Evolutionary conservation across 2,888 invertebrate genomes (phyloP).

Genomic region (Xanthorhoe designata): DNA sequence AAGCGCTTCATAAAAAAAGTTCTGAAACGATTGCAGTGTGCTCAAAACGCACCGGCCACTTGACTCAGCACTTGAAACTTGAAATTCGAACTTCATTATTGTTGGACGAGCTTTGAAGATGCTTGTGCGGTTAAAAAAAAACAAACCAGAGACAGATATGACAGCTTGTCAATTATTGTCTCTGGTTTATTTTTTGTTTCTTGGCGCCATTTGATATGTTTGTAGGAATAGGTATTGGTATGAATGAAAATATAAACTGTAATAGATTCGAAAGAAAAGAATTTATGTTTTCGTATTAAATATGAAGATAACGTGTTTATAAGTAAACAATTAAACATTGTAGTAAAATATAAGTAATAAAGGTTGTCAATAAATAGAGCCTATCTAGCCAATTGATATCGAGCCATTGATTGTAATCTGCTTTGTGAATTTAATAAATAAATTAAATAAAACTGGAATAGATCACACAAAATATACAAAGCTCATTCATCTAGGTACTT

Average conservation of each 20-base stretch:
- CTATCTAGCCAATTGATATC: not conserved
- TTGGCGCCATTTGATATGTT: conserved; percentile 22
- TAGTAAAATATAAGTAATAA: not conserved
- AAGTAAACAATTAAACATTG: not conserved
- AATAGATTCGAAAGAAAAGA: not conserved
- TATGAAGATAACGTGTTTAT: conserved; percentile 1
- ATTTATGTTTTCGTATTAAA: not conserved
- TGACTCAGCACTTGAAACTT: conserved; percentile 28
- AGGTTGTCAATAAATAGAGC: not conserved
- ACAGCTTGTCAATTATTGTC: conserved; percentile 24
- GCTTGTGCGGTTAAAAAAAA: conserved; percentile 20
- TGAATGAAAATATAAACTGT: not conserved
- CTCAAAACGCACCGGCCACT: conserved; percentile 23
- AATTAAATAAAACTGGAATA: not conserved
- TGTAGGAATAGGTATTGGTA: not conserved
- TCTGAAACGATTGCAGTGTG: conserved; percentile 13
- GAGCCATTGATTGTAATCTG: too few species aligned
- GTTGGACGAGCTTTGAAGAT: conserved; percentile 21
- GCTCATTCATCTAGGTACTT: too few species aligned
- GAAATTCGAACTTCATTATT: conserved; percentile 16
- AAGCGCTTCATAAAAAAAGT: not conserved
- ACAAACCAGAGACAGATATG: conserved; percentile 23
- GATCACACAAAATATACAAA: too few species aligned
- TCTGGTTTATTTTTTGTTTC: conserved; percentile 23
- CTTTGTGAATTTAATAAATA: too few species aligned